phyloP scores from a whole-genome alignment of 2,797 vertebrate species.

The Poliocrania exsul region DNA sequence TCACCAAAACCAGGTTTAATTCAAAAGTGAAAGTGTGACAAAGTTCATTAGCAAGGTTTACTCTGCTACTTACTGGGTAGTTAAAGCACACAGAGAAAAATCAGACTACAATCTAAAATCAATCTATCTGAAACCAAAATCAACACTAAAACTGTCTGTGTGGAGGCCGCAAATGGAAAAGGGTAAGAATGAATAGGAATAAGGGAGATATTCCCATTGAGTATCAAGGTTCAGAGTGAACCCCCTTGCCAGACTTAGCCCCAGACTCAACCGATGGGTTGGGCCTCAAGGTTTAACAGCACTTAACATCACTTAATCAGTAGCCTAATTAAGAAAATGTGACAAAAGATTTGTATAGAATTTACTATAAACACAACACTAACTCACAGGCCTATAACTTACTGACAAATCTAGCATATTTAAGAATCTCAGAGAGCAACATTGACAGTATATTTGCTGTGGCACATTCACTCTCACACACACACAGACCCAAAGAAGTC shows the following conservation, averaged over 20 bases:
- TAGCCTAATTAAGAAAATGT: not conserved
- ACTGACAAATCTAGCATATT: not conserved
- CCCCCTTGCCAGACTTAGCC: fast-evolving
- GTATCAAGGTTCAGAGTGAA: not conserved
- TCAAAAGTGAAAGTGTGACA: not conserved
- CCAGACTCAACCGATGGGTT: not conserved
- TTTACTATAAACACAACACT: not conserved
- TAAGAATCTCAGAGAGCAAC: too few species aligned
- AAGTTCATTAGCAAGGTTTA: not conserved
- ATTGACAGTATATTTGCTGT: not conserved
- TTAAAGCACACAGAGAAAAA: not conserved
- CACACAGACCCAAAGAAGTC: not conserved
- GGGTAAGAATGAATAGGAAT: not conserved
- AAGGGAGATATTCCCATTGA: fast-evolving
- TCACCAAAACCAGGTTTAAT: not conserved
- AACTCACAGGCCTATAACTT: not conserved
- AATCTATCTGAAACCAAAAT: not conserved
- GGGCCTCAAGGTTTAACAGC: not conserved
- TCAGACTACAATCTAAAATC: not conserved
- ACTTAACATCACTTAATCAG: not conserved
- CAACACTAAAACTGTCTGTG: not conserved
- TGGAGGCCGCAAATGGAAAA: not conserved
- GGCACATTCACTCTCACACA: not conserved
- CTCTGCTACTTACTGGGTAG: not conserved
- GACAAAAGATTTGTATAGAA: not conserved